Evolutionary conservation across 1,140 invertebrate species (phyloP).

Genomic region (Lucilia cuprina): DNA sequence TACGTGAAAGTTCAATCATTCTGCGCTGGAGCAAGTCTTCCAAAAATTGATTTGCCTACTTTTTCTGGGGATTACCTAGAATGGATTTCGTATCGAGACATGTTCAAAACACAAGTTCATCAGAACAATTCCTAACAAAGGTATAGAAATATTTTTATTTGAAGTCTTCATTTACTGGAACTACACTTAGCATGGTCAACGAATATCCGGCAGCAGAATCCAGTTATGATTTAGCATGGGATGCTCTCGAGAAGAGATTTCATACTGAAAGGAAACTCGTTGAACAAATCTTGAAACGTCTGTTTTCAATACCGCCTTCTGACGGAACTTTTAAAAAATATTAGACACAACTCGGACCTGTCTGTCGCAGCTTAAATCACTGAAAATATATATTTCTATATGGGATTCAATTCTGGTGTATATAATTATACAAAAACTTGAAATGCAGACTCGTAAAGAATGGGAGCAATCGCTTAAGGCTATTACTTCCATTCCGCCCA

Average conservation of each 20-base stretch:
- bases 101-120: too few species aligned
- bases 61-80: too few species aligned
- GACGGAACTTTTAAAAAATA: background rate
- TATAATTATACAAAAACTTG: background rate
- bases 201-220: background rate
- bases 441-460: background rate
- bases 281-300: background rate
- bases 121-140: too few species aligned
- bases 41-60: too few species aligned
- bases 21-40: too few species aligned
- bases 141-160: too few species aligned
- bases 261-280: background rate
- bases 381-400: background rate
- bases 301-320: background rate
- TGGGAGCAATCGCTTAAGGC: background rate
- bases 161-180: too few species aligned
- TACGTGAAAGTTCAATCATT: too few species aligned
- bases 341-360: background rate
- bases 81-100: too few species aligned
- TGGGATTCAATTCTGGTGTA: background rate
- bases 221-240: constrained; percentile 26
- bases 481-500: background rate
- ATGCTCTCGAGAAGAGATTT: background rate
- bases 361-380: background rate
- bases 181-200: background rate